Evolutionary conservation across 1,140 invertebrate species (phyloP), one percentile per base, ranked within the genome.

Genomic region (Drosophila malerkotliana): DNA sequence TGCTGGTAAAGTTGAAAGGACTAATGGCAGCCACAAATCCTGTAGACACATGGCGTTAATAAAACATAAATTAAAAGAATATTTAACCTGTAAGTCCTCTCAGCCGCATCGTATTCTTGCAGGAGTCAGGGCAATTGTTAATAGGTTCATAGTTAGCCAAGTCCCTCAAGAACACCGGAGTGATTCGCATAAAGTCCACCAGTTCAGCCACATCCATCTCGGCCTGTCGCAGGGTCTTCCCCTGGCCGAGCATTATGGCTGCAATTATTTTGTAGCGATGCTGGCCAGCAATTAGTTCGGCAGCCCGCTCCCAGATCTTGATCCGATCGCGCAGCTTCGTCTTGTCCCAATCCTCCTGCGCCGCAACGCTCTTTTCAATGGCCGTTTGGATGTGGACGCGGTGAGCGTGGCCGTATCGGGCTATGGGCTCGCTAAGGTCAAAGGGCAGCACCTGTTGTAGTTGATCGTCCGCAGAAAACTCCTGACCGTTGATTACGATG

Each of bases 1-100:
- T 99, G 3, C 99, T 98, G 26, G 99, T 99, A 87, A 99, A 99
- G 92, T 99, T 99, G 91, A 99, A 99, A 0, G 99, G 99, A 67
- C 98, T 97, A 3, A 99, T 95, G 0, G 99, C 98, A 6, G 98
- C 98, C 74, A 99, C 96, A 92, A 99, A 99, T 5, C 99, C 99
- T 93, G 99, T 69, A 99, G 94, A 3, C 0, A 39, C 4, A 12
- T 26, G 2, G 9, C 2, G 4, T 47, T 9, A 24, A 47, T 47
- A 21, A 18, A 14, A 1, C 30, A 52, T 2, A 9, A 6, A 10
- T 28, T 12, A 1, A n/a, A 28, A 21, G 1, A 1, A 6, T 41
- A 4, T 10, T 6, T 0, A 2, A 66, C 63, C 63, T 44, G 34
- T 9, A 5, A 67, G 63, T 18, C 98, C 98, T 67, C 98, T 93